Conservation (phyloP, 92 coral and sea anemone genomes). For the Parazoanthus swiftii region DNA sequence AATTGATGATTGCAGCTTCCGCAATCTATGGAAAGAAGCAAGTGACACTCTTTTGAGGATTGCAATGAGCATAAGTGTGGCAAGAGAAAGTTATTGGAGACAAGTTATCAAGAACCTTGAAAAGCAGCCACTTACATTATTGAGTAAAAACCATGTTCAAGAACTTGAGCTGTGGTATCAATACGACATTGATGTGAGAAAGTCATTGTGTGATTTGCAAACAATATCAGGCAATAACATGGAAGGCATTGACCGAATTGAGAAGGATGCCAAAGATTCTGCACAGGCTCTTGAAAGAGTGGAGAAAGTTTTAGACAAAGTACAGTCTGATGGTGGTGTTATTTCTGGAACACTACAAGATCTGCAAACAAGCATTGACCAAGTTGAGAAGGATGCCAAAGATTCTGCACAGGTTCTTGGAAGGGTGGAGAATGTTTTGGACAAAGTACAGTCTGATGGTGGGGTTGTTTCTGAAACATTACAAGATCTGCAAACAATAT, state of each 20-base stretch:
- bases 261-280: background rate
- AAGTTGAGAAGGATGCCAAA: background rate
- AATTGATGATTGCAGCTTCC: background rate
- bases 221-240: background rate
- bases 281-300: too few relatives aligned
- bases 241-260: background rate
- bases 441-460: too few relatives aligned
- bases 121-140: background rate
- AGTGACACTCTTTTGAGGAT: background rate
- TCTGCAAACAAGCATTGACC: too few relatives aligned
- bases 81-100: background rate
- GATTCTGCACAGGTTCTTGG: background rate
- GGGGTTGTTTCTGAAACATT: too few relatives aligned
- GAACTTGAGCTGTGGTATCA: background rate
- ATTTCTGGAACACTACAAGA: too few relatives aligned
- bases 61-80: background rate
- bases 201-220: background rate
- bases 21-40: background rate
- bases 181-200: background rate
- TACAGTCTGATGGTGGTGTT: too few relatives aligned
- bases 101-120: background rate
- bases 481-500: background rate
- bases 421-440: too few relatives aligned
- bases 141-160: background rate
- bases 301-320: too few relatives aligned